These are phyloP conservation scores for Cebidichthys violaceus DNA, from an alignment of 2,113 vertebrate species.

Conservation along the genomic window DNA sequence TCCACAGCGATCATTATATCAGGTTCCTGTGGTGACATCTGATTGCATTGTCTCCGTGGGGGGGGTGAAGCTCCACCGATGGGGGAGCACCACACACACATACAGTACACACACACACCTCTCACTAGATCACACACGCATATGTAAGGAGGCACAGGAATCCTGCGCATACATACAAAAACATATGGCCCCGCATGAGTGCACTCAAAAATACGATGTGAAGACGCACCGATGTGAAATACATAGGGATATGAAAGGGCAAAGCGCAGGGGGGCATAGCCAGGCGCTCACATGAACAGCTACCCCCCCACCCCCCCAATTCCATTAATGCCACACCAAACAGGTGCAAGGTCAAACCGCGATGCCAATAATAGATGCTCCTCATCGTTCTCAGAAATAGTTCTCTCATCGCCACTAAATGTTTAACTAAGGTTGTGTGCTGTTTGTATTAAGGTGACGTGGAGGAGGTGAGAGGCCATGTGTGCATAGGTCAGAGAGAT, in stretches of 20 bases:
- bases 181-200: constrained; percentile 23
- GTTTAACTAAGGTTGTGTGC: constrained; percentile 62
- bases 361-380: constrained; percentile 74
- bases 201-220: constrained; percentile 30
- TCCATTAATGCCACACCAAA: constrained; percentile 66
- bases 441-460: constrained; percentile 65
- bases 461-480: constrained; percentile 67
- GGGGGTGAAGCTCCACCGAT: constrained; percentile 71
- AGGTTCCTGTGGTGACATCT: constrained; percentile 83
- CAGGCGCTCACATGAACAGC: constrained; percentile 40
- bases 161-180: constrained; percentile 23
- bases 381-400: constrained; percentile 74
- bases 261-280: constrained; percentile 9
- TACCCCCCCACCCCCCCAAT: constrained; percentile 1
- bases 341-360: constrained; percentile 80
- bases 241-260: constrained; percentile 39
- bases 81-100: constrained; percentile 64
- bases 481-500: constrained; percentile 63
- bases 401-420: constrained; percentile 71
- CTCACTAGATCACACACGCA: constrained; percentile 40
- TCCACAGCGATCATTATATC: constrained; percentile 90
- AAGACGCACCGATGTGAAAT: constrained; percentile 45
- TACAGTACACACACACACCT: constrained; percentile 29
- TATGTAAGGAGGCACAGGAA: constrained; percentile 13
- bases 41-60: constrained; percentile 84